Conservation (phyloP, 2,797 vertebrate genomes). For the Loris lydekkerianus region DNA sequence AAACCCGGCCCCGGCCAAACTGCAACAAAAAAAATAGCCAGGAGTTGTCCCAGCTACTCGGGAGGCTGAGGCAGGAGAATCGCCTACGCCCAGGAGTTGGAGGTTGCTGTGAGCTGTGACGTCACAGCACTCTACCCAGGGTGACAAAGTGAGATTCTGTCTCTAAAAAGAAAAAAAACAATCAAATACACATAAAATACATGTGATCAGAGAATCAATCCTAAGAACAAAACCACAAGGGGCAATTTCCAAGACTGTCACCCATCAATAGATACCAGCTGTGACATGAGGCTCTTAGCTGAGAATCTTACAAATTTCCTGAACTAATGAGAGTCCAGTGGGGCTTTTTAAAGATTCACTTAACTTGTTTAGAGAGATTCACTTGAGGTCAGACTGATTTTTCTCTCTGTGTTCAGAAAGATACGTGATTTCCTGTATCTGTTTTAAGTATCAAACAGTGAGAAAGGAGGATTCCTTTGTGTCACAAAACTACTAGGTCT, state of each 20-base stretch:
- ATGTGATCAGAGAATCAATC: neutral
- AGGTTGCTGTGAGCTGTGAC: no score
- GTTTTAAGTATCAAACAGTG: neutral
- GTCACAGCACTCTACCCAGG: no score
- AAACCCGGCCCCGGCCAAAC: no score
- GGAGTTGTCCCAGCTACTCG: no score
- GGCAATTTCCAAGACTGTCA: neutral
- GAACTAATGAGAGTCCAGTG: neutral
- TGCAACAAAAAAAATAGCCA: no score
- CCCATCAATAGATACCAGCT: neutral
- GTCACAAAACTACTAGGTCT: neutral
- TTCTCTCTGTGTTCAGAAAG: constrained; percentile 55
- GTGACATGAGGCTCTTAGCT: neutral
- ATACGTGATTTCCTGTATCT: neutral
- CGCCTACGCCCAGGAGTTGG: no score
- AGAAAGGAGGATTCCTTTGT: neutral
- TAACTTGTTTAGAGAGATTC: neutral
- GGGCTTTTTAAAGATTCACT: neutral
- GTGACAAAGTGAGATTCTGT: no score
- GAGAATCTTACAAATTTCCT: constrained; percentile 25
- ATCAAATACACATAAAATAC: constrained; percentile 30
- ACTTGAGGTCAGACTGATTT: constrained; percentile 3
- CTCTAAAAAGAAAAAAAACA: constrained; percentile 40
- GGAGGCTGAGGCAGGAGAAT: no score
- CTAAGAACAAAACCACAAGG: neutral